Evolutionary conservation across 2,797 vertebrate species (phyloP).

Genomic region (Silurus aristotelis): DNA sequence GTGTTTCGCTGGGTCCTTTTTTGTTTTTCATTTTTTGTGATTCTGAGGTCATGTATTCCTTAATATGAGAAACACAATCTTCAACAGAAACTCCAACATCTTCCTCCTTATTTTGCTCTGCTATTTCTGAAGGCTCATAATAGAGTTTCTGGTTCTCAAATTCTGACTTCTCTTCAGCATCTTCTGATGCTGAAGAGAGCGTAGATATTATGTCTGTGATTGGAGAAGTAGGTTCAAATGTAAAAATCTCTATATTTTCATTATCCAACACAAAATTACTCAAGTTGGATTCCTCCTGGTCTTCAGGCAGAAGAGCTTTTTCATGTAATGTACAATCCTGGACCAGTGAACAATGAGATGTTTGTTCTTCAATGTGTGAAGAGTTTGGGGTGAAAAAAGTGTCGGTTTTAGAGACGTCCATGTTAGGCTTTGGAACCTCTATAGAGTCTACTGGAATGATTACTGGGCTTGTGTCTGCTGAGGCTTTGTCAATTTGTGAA

Average conservation of each 20-base stretch:
- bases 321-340: slow-evolving; percentile 36
- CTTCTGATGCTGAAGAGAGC: background rate
- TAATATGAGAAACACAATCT: background rate
- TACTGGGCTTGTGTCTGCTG: slow-evolving; percentile 1
- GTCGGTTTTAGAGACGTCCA: background rate
- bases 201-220: background rate
- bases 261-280: background rate
- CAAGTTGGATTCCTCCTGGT: background rate
- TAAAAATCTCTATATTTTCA: background rate
- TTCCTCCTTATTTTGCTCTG: slow-evolving; percentile 3
- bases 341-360: too few species aligned
- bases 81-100: background rate
- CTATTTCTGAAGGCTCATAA: slow-evolving; percentile 18
- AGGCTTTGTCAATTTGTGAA: background rate
- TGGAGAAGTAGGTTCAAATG: background rate
- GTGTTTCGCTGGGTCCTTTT: background rate
- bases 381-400: background rate
- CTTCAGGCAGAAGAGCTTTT: slow-evolving; percentile 11
- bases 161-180: background rate
- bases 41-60: slow-evolving; percentile 15
- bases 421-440: slow-evolving; percentile 38
- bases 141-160: background rate
- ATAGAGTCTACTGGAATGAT: slow-evolving; percentile 32
- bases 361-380: slow-evolving; percentile 16
- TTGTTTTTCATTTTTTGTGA: slow-evolving; percentile 16